A percentile compares a stretch with the other conserved stretches of the same genome.
Evolutionary conservation across 2,888 invertebrate genomes (phyloP).

Genomic region (Eurytoma adleriae): DNA sequence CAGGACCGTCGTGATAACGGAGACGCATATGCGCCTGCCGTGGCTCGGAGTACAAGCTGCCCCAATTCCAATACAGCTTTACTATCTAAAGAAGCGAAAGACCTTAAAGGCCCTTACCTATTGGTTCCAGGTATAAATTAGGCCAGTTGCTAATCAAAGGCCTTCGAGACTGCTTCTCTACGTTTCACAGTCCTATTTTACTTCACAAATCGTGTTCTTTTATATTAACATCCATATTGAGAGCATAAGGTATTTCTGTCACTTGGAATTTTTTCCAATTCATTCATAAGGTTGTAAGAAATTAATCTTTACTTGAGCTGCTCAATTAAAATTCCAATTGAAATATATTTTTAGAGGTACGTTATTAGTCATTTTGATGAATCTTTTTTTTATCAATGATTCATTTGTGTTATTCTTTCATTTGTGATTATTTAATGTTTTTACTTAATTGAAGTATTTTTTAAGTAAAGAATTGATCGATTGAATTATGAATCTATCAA

Average conservation of each 20-base stretch:
- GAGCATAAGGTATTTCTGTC: slow-evolving; percentile 15
- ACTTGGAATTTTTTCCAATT: too few species aligned
- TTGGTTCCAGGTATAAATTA: slow-evolving; percentile 79
- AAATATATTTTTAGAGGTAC: too few species aligned
- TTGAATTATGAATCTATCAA: too few species aligned
- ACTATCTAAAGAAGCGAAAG: slow-evolving; percentile 75
- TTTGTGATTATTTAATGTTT: too few species aligned
- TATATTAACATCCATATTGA: slow-evolving; percentile 39
- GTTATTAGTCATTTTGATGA: too few species aligned
- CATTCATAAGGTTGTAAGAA: too few species aligned
- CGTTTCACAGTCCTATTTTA: slow-evolving; percentile 35
- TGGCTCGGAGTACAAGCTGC: slow-evolving; percentile 73
- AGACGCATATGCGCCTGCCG: slow-evolving; percentile 69
- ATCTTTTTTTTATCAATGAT: too few species aligned
- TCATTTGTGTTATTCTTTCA: too few species aligned
- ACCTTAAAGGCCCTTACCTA: slow-evolving; percentile 79
- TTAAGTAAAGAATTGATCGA: too few species aligned
- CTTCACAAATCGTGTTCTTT: slow-evolving; percentile 12
- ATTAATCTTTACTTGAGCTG: too few species aligned
- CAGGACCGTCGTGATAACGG: slow-evolving; percentile 71
- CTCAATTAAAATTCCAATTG: too few species aligned
- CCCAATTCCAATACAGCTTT: slow-evolving; percentile 74
- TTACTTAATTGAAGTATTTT: too few species aligned
- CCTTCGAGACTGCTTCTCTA: slow-evolving; percentile 41
- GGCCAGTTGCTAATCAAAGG: slow-evolving; percentile 64